Evolutionary conservation across 2,113 vertebrate genomes (phyloP).

Genomic region (Orycteropus afer): DNA sequence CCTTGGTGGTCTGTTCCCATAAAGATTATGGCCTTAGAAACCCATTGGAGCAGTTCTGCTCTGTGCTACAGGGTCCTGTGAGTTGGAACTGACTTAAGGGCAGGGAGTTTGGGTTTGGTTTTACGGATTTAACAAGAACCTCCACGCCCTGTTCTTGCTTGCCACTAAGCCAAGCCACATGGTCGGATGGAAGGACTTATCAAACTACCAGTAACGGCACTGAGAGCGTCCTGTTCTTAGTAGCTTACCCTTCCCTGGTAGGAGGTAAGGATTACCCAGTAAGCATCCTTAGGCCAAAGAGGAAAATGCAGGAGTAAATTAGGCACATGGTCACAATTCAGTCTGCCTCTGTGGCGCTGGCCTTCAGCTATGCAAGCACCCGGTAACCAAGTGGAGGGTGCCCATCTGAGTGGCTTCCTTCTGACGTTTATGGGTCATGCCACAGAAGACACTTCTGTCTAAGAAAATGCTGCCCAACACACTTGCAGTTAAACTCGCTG

Average conservation of each 20-base stretch:
- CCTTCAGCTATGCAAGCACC: slow-evolving; percentile 41
- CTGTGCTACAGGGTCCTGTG: too few relatives aligned
- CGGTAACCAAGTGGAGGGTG: slow-evolving; percentile 74
- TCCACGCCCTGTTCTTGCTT: neutral
- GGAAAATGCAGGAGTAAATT: slow-evolving; percentile 50
- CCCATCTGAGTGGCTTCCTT: slow-evolving; percentile 72
- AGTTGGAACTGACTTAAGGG: too few relatives aligned
- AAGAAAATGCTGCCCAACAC: neutral
- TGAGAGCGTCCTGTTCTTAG: slow-evolving; percentile 23
- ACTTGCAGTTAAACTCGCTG: slow-evolving; percentile 30
- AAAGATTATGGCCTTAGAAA: too few relatives aligned
- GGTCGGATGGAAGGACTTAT: slow-evolving; percentile 33
- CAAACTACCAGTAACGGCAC: slow-evolving; percentile 39
- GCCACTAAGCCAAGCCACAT: neutral
- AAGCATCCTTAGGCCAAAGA: slow-evolving; percentile 32
- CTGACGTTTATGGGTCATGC: slow-evolving; percentile 51
- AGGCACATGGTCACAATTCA: slow-evolving; percentile 24
- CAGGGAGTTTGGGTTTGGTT: too few relatives aligned
- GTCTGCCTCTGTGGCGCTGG: slow-evolving; percentile 58
- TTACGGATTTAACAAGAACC: slow-evolving; percentile 43
- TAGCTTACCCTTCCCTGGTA: neutral
- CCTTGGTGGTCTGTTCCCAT: too few relatives aligned
- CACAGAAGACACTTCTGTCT: slow-evolving; percentile 18
- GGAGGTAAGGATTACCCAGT: slow-evolving; percentile 48
- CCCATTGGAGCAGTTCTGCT: too few relatives aligned